Percentiles rank a stretch among this genome's conserved stretches.
phyloP scores from a whole-genome alignment of 1,140 invertebrate species.

The Listronotus oregonensis region DNA sequence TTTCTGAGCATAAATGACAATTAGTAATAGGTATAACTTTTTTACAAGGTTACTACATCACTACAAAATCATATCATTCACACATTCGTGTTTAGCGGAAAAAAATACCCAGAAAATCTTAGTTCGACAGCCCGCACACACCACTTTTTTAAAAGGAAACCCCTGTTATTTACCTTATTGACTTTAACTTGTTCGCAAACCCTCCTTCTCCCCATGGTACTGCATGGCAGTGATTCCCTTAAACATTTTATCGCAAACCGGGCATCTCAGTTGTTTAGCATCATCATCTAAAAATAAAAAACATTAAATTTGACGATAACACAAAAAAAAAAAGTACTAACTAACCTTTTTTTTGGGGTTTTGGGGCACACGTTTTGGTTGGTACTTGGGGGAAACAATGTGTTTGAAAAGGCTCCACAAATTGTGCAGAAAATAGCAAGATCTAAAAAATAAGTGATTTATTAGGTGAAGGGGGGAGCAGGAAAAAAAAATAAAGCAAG shows the following conservation, averaged over 20 bases:
- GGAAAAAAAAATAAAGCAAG: no score
- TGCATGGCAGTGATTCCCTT: slow-evolving; percentile 32
- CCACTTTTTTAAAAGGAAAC: neutral
- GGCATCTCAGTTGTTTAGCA: slow-evolving; percentile 22
- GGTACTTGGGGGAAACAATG: slow-evolving; percentile 26
- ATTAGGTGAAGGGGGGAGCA: no score
- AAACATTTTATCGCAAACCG: slow-evolving; percentile 22
- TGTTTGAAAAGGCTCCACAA: slow-evolving; percentile 31
- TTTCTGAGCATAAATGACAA: no score
- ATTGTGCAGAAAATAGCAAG: slow-evolving; percentile 16
- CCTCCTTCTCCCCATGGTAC: slow-evolving; percentile 25
- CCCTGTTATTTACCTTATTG: slow-evolving; percentile 3
- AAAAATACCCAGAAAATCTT: neutral
- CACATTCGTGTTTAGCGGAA: no score
- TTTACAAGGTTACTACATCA: no score
- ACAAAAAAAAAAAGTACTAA: neutral
- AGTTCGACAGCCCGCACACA: neutral
- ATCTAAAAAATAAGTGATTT: slow-evolving; percentile 7
- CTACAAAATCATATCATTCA: no score
- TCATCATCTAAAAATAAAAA: slow-evolving; percentile 10
- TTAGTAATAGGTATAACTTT: no score
- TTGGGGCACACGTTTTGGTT: slow-evolving; percentile 31
- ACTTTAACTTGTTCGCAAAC: slow-evolving; percentile 29
- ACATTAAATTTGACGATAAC: neutral
- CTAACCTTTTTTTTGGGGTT: slow-evolving; percentile 25